Conservation (phyloP, 2,888 invertebrate species). For the Synanthedon myopaeformis region DNA sequence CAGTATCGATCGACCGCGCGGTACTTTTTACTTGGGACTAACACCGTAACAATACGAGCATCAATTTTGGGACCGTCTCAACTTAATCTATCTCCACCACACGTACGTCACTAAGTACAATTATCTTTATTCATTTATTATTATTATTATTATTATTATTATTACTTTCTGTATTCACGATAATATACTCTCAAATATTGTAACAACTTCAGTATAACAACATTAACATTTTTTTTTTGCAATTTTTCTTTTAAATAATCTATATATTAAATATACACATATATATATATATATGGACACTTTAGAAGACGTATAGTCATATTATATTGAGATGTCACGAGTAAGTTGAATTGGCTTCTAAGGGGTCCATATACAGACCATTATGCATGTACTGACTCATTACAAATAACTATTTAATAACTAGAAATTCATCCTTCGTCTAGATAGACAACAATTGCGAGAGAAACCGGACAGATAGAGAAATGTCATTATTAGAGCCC, state of each 20-base stretch:
- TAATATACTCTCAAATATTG: slow-evolving; percentile 72
- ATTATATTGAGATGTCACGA: too few species aligned
- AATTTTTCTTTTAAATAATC: slow-evolving; percentile 56
- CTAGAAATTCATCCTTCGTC: slow-evolving; percentile 39
- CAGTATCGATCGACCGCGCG: slow-evolving; percentile 13
- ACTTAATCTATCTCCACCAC: slow-evolving; percentile 4
- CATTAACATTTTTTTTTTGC: slow-evolving; percentile 60
- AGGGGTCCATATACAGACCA: slow-evolving; percentile 25
- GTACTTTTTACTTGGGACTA: neutral
- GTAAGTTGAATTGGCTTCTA: too few species aligned
- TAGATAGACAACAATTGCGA: neutral
- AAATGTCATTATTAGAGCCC: neutral
- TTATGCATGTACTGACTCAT: slow-evolving; percentile 43
- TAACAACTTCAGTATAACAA: slow-evolving; percentile 71
- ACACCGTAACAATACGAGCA: too few species aligned
- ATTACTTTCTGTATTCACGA: slow-evolving; percentile 47
- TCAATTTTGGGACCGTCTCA: too few species aligned
- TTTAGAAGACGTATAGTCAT: too few species aligned
- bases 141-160: slow-evolving; percentile 53
- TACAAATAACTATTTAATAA: slow-evolving; percentile 51
- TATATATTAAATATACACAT: slow-evolving; percentile 16
- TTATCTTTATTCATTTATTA: too few species aligned
- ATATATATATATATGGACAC: neutral
- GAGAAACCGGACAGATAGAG: neutral
- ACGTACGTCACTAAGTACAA: slow-evolving; percentile 3